Evolutionary conservation across 2,888 invertebrate species (phyloP).

Genomic region (Griposia aprilina): DNA sequence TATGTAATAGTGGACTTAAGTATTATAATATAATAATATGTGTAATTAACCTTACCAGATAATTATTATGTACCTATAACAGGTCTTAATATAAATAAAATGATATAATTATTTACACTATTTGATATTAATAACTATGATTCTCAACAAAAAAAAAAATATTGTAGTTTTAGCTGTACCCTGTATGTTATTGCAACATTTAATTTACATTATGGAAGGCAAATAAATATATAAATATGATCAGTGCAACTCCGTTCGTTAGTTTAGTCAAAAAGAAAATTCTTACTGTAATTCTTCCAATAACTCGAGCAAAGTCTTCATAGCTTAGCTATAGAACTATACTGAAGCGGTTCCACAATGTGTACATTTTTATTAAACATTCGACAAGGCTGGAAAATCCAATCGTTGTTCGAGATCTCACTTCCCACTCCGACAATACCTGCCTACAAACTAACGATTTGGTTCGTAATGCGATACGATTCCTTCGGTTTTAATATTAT

Average conservation of each 20-base stretch:
- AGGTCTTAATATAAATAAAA: background rate
- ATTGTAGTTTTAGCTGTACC: no score
- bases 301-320: background rate
- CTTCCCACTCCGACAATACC: background rate
- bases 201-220: background rate
- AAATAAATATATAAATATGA: background rate
- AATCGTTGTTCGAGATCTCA: background rate
- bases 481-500: background rate
- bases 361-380: background rate
- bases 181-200: no score
- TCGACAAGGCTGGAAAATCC: background rate
- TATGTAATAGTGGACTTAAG: background rate
- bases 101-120: no score
- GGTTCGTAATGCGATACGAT: background rate
- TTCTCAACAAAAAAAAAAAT: no score
- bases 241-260: background rate
- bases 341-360: background rate
- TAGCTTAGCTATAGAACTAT: background rate
- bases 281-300: background rate
- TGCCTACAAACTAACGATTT: background rate
- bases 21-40: no score
- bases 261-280: background rate
- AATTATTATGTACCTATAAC: background rate
- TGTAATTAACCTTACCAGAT: background rate
- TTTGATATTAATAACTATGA: no score